These are phyloP conservation scores for Gnathochromis pfefferi DNA, from an alignment of 2,113 vertebrate genomes.

Conservation along the genomic window DNA sequence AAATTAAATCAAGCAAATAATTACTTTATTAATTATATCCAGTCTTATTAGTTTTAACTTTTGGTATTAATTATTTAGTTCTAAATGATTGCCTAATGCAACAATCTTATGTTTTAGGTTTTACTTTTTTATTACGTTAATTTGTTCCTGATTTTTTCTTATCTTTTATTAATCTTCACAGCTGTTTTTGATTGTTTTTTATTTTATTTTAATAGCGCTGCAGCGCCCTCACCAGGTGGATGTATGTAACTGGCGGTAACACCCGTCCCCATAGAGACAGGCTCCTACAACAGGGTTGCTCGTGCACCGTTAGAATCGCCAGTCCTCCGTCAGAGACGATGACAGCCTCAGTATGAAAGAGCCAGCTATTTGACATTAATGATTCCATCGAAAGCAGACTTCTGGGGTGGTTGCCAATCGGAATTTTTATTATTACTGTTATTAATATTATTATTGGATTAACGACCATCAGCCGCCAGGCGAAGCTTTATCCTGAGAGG, in stretches of 20 bases:
- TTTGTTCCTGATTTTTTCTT: neutral
- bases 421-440: neutral
- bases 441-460: slow-evolving; percentile 38
- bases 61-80: neutral
- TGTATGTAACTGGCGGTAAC: neutral
- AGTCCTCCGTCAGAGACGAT: neutral
- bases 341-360: neutral
- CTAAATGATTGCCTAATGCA: neutral
- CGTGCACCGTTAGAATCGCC: neutral
- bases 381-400: slow-evolving; percentile 8
- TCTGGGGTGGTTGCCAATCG: neutral
- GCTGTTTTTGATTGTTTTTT: neutral
- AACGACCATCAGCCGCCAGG: slow-evolving; percentile 7
- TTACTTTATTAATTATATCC: neutral
- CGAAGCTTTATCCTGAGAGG: slow-evolving; percentile 42
- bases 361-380: neutral
- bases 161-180: neutral
- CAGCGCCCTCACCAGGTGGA: slow-evolving; percentile 1
- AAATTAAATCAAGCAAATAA: neutral
- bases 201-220: fast-evolving
- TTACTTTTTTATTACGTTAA: neutral
- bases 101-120: neutral
- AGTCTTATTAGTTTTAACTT: neutral
- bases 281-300: slow-evolving; percentile 44
- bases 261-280: slow-evolving; percentile 63